Evolutionary conservation across 2,888 invertebrate species (phyloP), one percentile per base, ranked within the genome.

Genomic region (Athripsodes cinereus): DNA sequence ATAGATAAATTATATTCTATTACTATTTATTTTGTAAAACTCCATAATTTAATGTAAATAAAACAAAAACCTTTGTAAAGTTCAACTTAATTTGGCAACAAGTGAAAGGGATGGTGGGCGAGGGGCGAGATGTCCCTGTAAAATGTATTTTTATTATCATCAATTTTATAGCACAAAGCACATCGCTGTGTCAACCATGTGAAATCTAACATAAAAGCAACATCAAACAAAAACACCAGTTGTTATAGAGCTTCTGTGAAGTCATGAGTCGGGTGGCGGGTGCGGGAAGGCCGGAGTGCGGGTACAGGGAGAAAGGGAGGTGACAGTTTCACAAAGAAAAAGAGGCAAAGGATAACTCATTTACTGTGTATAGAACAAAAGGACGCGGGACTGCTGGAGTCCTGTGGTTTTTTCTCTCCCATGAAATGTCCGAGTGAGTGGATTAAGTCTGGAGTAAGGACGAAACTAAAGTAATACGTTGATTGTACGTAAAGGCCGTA

Each of bases 261-360:
- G 40, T 40, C 40, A 40, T 16, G 16, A 13, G 13, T 2, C 13
- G 16, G 13, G 40, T 16, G 40, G 40, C 13, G 40, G 8, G 26
- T 6, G 40, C 13, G 40, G 13, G 13, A 8, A 40, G 40, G 26
- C 5, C 13, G 60, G 60, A 59, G 59, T 48, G 60, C 21, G 16
- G 51, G 53, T 16, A 55, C 19, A 26, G 49, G 35, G 48, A 52
- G 54, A 16, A 35, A 35, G 59, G 58, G 48, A 55, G 40, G 11
- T 59, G 62, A 63, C 62, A 63, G 59, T 49, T 56, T 58, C 59
- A 63, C 59, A 63, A 63, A 63, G 61, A 63, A 61, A 63, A 53
- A 63, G 40, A 61, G 61, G 58, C 61, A 55, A 57, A 60, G 61
- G 61, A 61, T 63, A 61, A 63, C 61, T 63, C 61, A 63, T 63